Percentiles rank a stretch among this genome's conserved stretches.
Conservation (phyloP, 2,888 invertebrate genomes). For the Minunthozetes semirufus region DNA sequence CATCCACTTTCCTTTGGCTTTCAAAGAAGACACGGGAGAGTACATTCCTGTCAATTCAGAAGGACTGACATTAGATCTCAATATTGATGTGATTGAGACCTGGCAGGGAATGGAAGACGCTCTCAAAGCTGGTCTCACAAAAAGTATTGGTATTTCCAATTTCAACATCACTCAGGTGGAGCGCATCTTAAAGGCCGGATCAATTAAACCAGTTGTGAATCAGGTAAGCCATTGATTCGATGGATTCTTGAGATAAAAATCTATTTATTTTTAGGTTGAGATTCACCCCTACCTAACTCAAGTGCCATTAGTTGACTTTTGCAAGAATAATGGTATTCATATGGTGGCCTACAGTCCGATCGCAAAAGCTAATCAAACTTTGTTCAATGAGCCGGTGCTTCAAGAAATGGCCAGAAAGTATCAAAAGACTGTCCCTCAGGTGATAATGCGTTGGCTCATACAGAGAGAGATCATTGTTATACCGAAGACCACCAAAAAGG, state of each 20-base stretch:
- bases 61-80: neutral
- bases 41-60: neutral
- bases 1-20: slow-evolving; percentile 32
- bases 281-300: slow-evolving; percentile 30
- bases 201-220: slow-evolving; percentile 5
- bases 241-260: neutral
- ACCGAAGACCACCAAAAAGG: neutral
- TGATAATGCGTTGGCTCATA: slow-evolving; percentile 23
- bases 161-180: neutral
- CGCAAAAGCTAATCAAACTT: neutral
- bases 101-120: slow-evolving; percentile 43
- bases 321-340: neutral
- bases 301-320: slow-evolving; percentile 30
- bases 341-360: slow-evolving; percentile 35
- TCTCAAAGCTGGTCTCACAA: slow-evolving; percentile 44
- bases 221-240: neutral
- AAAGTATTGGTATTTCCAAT: slow-evolving; percentile 1
- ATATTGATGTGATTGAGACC: neutral
- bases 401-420: slow-evolving; percentile 21
- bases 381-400: slow-evolving; percentile 13
- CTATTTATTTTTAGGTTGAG: slow-evolving; percentile 18
- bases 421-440: slow-evolving; percentile 14
- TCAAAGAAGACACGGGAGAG: slow-evolving; percentile 4
- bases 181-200: neutral
- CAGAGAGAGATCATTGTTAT: slow-evolving; percentile 25